These are phyloP conservation scores for Limnephilus marmoratus DNA, from an alignment of 2,888 invertebrate genomes.

Conservation along the genomic window DNA sequence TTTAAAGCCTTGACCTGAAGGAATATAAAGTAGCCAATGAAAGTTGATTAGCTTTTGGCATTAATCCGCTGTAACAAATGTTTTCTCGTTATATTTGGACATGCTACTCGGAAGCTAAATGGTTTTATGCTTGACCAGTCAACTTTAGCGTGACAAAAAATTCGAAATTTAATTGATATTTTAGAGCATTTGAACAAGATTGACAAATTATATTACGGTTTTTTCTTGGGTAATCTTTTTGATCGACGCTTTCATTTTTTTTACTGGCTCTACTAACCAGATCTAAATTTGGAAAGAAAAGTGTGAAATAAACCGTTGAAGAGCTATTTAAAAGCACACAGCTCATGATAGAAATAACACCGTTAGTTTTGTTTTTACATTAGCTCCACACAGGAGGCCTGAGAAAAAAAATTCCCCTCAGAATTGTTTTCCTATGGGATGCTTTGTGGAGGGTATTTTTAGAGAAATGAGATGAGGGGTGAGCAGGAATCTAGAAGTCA, in stretches of 20 bases:
- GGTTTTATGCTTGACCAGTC: not conserved
- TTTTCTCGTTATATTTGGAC: not conserved
- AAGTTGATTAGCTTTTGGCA: not conserved
- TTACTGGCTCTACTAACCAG: not conserved
- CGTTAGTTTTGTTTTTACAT: too few relatives aligned
- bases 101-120: not conserved
- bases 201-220: not conserved
- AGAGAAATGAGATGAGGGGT: too few relatives aligned
- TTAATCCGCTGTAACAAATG: not conserved
- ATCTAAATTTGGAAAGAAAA: too few relatives aligned
- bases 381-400: too few relatives aligned
- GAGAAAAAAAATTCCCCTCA: too few relatives aligned
- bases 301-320: too few relatives aligned
- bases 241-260: not conserved
- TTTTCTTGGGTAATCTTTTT: not conserved
- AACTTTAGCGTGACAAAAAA: not conserved
- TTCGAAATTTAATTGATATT: not conserved
- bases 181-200: not conserved
- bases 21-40: not conserved
- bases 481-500: too few relatives aligned
- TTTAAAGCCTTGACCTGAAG: constrained; percentile 23
- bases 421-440: too few relatives aligned
- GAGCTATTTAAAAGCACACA: too few relatives aligned
- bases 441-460: too few relatives aligned
- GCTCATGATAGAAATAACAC: too few relatives aligned